Evolutionary conservation across 2,113 vertebrate species (phyloP), one percentile per base, ranked within the genome.

Genomic region (Nibea albiflora): DNA sequence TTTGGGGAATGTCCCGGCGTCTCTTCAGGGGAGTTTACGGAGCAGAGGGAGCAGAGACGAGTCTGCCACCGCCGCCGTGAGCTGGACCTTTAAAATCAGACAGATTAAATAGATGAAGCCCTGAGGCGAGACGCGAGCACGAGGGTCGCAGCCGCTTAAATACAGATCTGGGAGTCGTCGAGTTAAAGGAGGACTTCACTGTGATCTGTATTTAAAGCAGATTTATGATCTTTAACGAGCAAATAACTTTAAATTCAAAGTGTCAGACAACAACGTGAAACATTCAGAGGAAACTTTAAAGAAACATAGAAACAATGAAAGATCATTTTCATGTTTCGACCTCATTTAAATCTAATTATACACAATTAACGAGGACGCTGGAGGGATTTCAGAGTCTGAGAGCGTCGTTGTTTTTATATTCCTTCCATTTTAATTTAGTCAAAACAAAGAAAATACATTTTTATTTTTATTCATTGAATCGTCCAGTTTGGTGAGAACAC

Each of bases 41-140:
- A 53, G 19, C 26, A 5, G 44, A 52, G 28, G 47, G 58, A 39
- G 26, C 28, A 24, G 58, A 46, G 50, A 4, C 10, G 50, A 47
- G 73, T 49, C 49, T 24, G 58, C 39, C 44, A 9, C 35, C 35
- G 35, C 35, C n/a, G 52, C 66, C 15, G 65, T n/a, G 84, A 78
- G 58, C 57, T 74, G 79, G 75, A 86, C 56, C 78, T 66, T 39
- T 2, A 77, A 82, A 74, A 60, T 78, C 79, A 82, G 84, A 82
- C 79, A 53, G 57, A 81, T 86, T 73, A 73, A 82, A 57, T 16
- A 58, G 26, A 31, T 11, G 57, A 60, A 31, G 57, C 57, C 57
- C 16, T 4, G n/a, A 65, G 62, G 61, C 19, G 49, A 50, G 19
- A 62, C 19, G 4, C 2, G 35, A 63, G 61, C 22, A 19, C 35